Base-by-base conservation (phyloP, 2,797 vertebrate species). In the Carcharodon carcharias region DNA sequence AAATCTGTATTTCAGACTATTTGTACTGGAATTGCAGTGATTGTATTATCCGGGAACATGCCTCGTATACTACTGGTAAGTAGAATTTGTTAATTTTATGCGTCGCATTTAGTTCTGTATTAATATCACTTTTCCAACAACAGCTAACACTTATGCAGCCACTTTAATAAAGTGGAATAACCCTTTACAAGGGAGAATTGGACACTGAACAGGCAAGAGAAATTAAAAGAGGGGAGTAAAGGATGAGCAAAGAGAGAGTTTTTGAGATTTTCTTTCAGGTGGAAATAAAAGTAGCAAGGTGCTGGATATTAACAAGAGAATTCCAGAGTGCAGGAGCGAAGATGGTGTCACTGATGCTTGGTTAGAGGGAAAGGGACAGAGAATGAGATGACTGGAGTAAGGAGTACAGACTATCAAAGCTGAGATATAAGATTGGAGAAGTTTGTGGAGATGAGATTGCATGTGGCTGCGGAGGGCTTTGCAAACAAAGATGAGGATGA, bases 31-130 rank as follows among this genome's bases (percentile, higher is more conserved):
- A 98, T 99, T 93, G 96, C 97, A 0, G 98, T 98, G 80, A 98
- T 99, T 61, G 97, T 98, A 94, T 97, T 99, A 85, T 99, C 99
- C 16, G 98, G 98, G 96, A 98, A 98, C 97, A 98, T 98, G 96
- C 97, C 97, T 97, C 98, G 97, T 69, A 96, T 96, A 95, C 96
- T 97, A 69, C 96, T 99, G 97, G 99, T 99, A 98, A 97, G 97
- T 96, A 80, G 23, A 96, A 7, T 40, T 56, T 12, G 35, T 45
- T 96, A 18, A 87, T 87, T 96, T 21, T n/a, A 73, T 45, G 21
- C 40, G 26, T 28, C 77, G 40, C 18, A 56, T 87, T 96, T 63
- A 80, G 12, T 40, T 40, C 35, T 35, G 54, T 35, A 73, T 50
- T 56, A 28, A 5, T 77, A 26, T 28, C n/a, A 21, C 45, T 2